Evolutionary conservation across 2,888 invertebrate species (phyloP).

Genomic region (Thera obeliscata): DNA sequence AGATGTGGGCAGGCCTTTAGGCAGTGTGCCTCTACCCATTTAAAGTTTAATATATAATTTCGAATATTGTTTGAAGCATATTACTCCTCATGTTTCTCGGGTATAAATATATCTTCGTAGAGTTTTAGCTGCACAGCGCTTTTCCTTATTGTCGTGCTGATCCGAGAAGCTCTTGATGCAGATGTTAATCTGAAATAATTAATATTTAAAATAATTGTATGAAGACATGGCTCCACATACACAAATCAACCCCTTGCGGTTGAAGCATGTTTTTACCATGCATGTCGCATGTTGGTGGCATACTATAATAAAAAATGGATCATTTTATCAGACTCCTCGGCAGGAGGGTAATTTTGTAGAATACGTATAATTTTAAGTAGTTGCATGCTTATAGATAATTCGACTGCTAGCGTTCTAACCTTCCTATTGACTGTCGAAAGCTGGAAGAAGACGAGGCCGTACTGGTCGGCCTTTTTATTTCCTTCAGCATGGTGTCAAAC

Average conservation of each 20-base stretch:
- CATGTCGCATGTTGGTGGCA: too few species aligned
- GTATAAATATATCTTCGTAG: constrained; percentile 21
- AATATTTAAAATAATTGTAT: too few species aligned
- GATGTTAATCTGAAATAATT: constrained; percentile 5
- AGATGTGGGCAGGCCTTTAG: too few species aligned
- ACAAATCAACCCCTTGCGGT: too few species aligned
- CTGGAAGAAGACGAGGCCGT: constrained; percentile 28
- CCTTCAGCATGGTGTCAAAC: constrained; percentile 78
- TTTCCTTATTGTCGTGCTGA: constrained; percentile 21
- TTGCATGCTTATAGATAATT: too few species aligned
- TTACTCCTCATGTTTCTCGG: constrained; percentile 23
- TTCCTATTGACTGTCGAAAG: constrained; percentile 17
- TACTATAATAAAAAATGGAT: too few species aligned
- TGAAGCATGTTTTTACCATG: too few species aligned
- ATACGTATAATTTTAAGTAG: too few species aligned
- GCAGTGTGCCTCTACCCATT: too few species aligned
- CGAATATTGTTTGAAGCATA: constrained; percentile 7
- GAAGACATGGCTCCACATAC: too few species aligned
- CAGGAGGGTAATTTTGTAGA: too few species aligned
- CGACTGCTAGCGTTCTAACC: constrained; percentile 9
- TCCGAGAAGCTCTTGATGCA: constrained; percentile 18
- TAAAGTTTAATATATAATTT: neutral
- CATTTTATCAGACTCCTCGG: too few species aligned
- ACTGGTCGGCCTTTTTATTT: constrained; percentile 38
- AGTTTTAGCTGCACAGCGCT: constrained; percentile 14